These are phyloP conservation scores for Luffia ferchaultella DNA, from an alignment of 2,888 invertebrate species.

Conservation along the genomic window DNA sequence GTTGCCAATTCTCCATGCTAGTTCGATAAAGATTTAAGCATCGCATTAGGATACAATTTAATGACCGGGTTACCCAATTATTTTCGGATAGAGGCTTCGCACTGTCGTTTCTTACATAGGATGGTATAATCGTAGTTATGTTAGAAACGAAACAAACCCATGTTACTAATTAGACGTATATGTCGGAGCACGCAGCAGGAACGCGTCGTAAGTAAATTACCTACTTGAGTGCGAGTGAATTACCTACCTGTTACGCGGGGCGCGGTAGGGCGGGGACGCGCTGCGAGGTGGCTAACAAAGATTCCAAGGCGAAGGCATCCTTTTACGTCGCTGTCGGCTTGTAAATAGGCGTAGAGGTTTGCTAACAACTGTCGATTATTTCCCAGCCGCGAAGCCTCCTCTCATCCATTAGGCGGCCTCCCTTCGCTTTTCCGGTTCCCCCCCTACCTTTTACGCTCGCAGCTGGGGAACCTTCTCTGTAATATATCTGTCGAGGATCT, in stretches of 20 bases:
- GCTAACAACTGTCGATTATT: conserved; percentile 21
- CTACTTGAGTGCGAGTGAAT: background rate
- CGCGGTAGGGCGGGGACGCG: background rate
- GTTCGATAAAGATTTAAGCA: too few relatives aligned
- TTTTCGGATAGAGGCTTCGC: too few relatives aligned
- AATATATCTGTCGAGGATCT: background rate
- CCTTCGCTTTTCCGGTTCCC: conserved; percentile 15
- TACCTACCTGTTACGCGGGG: background rate
- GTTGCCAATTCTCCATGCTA: too few relatives aligned
- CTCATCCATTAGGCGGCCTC: conserved; percentile 22
- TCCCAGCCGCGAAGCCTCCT: conserved; percentile 13
- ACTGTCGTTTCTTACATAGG: too few relatives aligned
- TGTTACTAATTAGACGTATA: background rate
- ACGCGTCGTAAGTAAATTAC: background rate
- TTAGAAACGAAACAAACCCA: background rate
- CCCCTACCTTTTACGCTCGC: background rate
- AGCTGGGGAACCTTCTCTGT: background rate
- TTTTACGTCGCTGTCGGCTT: conserved; percentile 13
- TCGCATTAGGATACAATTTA: too few relatives aligned
- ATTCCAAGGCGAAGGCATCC: background rate
- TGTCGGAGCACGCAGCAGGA: background rate
- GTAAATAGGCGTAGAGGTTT: conserved; percentile 10
- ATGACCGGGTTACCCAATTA: too few relatives aligned
- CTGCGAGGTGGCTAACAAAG: background rate
- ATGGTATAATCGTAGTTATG: too few relatives aligned